Base-by-base conservation (phyloP, 2,113 vertebrate genomes). In the Rhipidura dahli region DNA sequence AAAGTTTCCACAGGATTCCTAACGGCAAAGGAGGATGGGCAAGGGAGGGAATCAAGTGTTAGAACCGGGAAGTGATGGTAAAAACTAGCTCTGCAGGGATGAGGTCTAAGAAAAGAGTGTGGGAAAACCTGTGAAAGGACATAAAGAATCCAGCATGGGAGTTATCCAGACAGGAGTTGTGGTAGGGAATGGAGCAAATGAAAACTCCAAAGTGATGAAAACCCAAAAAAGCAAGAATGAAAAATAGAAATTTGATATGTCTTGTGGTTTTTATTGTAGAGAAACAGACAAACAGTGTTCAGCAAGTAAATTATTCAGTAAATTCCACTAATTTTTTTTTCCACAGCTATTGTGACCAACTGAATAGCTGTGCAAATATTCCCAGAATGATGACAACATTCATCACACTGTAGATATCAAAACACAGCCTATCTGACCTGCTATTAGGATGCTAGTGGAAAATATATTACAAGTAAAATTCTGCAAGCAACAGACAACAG, bases 341-440 rank as follows among this genome's bases (percentile, higher is more conserved):
- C 87, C 80, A 64, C 86, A 78, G 92, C 76, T 90, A 96, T 94
- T 95, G 92, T 96, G 83, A 93, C 69, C 57, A 84, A 78, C 18
- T 94, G 76, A 93, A 92, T 93, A 90, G 88, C 86, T 90, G 76
- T 53, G 50, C 89, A 95, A 94, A 93, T 93, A 90, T 33, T 94
- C 59, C 64, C 94, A 86, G 80, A 76, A 94, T 3, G 93, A 95
- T 96, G 95, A 94, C 89, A 96, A 86, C 89, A 90, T 93, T 76
- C 57, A 93, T 87, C 72, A 86, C 68, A 22, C 71, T 76, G 33
- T 18, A 93, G 64, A 64, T 80, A 83, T 2, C 79, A 87, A 82
- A 85, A 60, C 3, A 7, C 70, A 94, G 82, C 44, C 94, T 54
- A 72, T 93, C 53, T 45, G 68, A 91, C 37, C 81, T 72, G 54